A percentile compares a stretch with the other conserved stretches of the same genome.
These are phyloP conservation scores for Ceratina japonica DNA, from an alignment of 1,140 invertebrate genomes.

Conservation along the genomic window DNA sequence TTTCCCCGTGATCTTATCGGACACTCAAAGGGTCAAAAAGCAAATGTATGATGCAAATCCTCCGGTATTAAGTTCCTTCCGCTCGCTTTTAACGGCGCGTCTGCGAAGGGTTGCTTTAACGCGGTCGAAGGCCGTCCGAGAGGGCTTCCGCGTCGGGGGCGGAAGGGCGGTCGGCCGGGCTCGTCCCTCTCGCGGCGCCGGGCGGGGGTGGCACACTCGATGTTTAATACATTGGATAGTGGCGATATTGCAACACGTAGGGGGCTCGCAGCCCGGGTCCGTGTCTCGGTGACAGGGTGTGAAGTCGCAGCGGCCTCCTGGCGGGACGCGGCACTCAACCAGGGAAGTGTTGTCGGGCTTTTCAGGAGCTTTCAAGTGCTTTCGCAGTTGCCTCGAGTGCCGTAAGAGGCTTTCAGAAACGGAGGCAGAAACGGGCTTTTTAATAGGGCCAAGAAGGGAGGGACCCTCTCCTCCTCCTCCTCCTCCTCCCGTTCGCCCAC, in stretches of 20 bases:
- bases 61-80: constrained; percentile 2
- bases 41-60: too few species aligned
- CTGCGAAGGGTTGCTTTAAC: constrained; percentile 35
- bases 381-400: constrained; percentile 80
- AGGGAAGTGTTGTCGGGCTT: constrained; percentile 79
- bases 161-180: constrained; percentile 1
- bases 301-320: constrained; percentile 72
- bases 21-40: too few species aligned
- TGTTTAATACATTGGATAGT: constrained; percentile 71
- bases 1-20: too few species aligned
- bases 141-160: constrained; percentile 11
- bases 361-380: constrained; percentile 81
- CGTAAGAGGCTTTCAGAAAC: constrained; percentile 80
- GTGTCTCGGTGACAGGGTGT: constrained; percentile 74
- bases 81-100: not conserved
- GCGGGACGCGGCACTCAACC: constrained; percentile 76
- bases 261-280: constrained; percentile 50
- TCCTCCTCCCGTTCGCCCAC: not conserved
- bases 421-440: constrained; percentile 80
- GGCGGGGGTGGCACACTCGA: constrained; percentile 47
- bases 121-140: constrained; percentile 33
- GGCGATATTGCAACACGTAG: constrained; percentile 67
- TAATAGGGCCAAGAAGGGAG: constrained; percentile 77
- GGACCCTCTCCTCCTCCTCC: constrained; percentile 54
- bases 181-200: not conserved